Conservation (phyloP, 2,113 vertebrate species). For the Falcunculus frontatus region DNA sequence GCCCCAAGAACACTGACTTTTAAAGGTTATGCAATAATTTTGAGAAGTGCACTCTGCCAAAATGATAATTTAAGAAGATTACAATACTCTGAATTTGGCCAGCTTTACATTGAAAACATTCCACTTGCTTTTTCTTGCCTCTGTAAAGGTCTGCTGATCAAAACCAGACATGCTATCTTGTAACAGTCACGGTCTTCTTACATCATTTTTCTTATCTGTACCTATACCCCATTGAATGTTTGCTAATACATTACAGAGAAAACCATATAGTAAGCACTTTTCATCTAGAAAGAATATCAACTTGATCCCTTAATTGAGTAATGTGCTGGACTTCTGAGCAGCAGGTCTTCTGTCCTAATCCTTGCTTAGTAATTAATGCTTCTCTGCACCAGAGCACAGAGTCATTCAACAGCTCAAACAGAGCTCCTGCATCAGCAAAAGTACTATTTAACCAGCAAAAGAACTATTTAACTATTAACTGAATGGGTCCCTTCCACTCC, state of each 20-base stretch:
- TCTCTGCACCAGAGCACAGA: neutral
- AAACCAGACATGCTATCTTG: neutral
- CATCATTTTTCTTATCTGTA: neutral
- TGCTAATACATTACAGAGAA: neutral
- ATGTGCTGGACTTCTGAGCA: neutral
- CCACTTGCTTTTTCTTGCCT: neutral
- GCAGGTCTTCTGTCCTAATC: neutral
- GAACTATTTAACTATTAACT: neutral
- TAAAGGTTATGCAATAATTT: neutral
- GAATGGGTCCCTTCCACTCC: neutral
- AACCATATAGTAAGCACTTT: neutral
- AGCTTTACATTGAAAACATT: neutral
- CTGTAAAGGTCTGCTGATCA: neutral
- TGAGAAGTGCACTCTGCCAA: neutral
- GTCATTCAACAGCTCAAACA: neutral
- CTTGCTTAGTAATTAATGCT: neutral
- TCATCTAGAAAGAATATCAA: neutral
- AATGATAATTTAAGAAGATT: conserved; percentile 35
- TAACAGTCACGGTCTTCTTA: neutral
- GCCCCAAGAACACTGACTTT: neutral
- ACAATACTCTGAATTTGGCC: neutral
- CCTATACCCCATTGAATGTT: neutral
- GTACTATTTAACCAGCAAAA: neutral
- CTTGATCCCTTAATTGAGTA: neutral
- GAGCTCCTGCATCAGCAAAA: neutral